phyloP scores from a whole-genome alignment of 1,140 invertebrate species.

The Drosophila nigrodunni region DNA sequence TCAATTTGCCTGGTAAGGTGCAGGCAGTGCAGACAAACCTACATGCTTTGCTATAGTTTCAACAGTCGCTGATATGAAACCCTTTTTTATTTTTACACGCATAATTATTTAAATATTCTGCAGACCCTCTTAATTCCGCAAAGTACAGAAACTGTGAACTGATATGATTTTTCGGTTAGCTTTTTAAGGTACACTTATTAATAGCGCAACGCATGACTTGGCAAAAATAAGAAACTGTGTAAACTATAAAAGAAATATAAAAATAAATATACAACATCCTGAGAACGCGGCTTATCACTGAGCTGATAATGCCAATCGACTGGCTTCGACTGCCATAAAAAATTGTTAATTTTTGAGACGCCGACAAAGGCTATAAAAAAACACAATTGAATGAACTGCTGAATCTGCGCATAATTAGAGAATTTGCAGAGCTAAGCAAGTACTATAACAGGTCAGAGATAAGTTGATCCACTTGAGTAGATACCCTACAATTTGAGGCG shows the following conservation, averaged over 20 bases:
- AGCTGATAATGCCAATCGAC: constrained; percentile 58
- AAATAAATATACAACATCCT: constrained; percentile 48
- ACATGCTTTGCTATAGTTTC: too few species aligned
- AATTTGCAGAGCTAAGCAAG: background rate
- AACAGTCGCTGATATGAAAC: too few species aligned
- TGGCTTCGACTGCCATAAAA: constrained; percentile 40
- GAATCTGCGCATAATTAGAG: constrained; percentile 1
- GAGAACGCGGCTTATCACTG: constrained; percentile 55
- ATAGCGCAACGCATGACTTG: constrained; percentile 49
- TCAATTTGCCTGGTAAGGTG: too few species aligned
- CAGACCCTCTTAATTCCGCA: too few species aligned
- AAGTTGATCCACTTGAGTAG: background rate
- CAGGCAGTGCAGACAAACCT: too few species aligned
- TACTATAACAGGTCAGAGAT: background rate
- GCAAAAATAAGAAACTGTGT: constrained; percentile 37
- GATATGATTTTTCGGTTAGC: background rate
- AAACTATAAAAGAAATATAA: constrained; percentile 12
- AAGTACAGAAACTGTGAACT: too few species aligned
- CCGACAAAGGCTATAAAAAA: constrained; percentile 9
- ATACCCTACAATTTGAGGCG: background rate
- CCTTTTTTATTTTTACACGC: background rate
- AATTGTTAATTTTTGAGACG: constrained; percentile 44
- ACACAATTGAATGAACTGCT: background rate
- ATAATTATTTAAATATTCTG: too few species aligned
- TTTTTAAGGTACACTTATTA: constrained; percentile 28